Base-by-base conservation (phyloP, 1,140 invertebrate genomes). In the Diorhabda elongata region DNA sequence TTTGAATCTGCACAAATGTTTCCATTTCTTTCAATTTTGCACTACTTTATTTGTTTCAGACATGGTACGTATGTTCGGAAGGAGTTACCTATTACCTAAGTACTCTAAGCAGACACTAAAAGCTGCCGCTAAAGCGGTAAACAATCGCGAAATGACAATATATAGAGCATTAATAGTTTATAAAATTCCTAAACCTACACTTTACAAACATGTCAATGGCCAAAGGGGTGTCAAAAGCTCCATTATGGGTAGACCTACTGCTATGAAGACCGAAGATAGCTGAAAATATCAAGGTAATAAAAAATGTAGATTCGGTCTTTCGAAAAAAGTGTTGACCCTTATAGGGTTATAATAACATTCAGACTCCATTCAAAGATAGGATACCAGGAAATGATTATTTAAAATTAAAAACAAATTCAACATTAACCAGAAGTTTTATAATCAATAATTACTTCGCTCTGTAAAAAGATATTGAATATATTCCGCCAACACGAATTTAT, bases 221-320 rank as follows among this genome's bases (percentile, higher is more conserved):
- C 58, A 47, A 69, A 43, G 69, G 59, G 64, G 69, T n/a, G 7
- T 26, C 57, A 73, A 78, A 70, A 72, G 57, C 44, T 72, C 0
- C 26, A 26, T 66, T 26, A 58, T 70, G 26, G 75, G 78, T 42
- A 74, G 78, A 73, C 45, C 56, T 57, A 71, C 75, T 44, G 75
- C 69, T 41, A 65, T 79, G 64, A 68, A 61, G 77, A 78, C 73
- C 68, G 69, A 66, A 64, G 62, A 59, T 80, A 61, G 78, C 73
- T n/a, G 59, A 73, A 7, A 57, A 67, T 69, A 64, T 82, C 26
- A 63, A 61, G 41, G 70, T 64, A 45, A 75, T 80, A 72, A 75
- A 66, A 77, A 79, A 74, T 79, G 72, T 70, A 78, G 79, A 4
- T 80, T 73, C 58, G 79, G 78, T 5, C 71, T 80, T 44, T 73